Evolutionary conservation across 1,140 invertebrate species (phyloP), one percentile per base, ranked within the genome.

Genomic region (Solenopsis fugax): DNA sequence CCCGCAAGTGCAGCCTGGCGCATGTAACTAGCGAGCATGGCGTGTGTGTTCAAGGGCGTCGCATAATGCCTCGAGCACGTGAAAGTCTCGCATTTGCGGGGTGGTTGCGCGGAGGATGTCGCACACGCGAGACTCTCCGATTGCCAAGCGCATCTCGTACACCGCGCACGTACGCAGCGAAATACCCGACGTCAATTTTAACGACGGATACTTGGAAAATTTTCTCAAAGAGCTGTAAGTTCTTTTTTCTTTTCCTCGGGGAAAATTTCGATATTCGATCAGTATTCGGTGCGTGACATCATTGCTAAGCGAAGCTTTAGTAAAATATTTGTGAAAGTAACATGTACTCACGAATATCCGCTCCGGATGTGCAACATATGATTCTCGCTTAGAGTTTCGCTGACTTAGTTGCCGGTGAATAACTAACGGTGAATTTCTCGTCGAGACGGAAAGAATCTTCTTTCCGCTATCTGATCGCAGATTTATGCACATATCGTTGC

Each of bases 401-500:
- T 24, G 60, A 69, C 34, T 41, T 41, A 4, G 9, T 69, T 45
- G 29, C 24, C 0, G 13, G 13, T 5, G 75, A 45, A 2, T 29
- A 45, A 62, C 5, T 78, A 10, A 48, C 21, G 34, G 41, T 37
- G 41, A 41, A 62, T 62, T 24, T 16, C 21, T 60, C 41, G 18
- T 34, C 24, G 12, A 48, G 58, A 5, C 34, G 10, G 6, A 67
- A 21, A 16, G 75, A 16, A 34, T 50, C 60, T 48, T 21, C 21
- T 62, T 50, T 58, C 6, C 13, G 6, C 4, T 1, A 1, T 29
- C 48, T 41, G 4, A 24, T 50, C 1, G 64, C 58, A n/a, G n/a
- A 85, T 85, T 89, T 88, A 78, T 78, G 85, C 78, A 85, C 72
- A 21, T 37, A 77, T 84, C 85, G 41, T 87, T 29, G 69, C 52